A percentile compares a stretch with the other conserved stretches of the same genome.
These are phyloP conservation scores for Napeogenes sylphis DNA, from an alignment of 2,888 invertebrate genomes.

Conservation along the genomic window DNA sequence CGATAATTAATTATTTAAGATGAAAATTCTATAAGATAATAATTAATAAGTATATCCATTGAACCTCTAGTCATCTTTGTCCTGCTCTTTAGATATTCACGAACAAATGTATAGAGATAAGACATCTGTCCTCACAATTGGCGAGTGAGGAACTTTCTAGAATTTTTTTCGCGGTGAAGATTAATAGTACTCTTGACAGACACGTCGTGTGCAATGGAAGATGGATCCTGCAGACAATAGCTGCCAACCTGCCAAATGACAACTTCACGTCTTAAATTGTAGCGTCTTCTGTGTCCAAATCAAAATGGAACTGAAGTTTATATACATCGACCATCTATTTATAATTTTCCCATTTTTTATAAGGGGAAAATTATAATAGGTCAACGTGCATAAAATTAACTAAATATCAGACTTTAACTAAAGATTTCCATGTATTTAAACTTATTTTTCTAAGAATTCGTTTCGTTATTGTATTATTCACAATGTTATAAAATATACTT, in stretches of 20 bases:
- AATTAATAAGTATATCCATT: too few relatives aligned
- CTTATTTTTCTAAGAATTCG: too few relatives aligned
- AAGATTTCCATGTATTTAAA: too few relatives aligned
- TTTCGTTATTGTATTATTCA: too few relatives aligned
- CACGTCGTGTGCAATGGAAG: constrained; percentile 48
- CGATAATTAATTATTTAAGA: not conserved
- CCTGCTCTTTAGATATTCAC: not conserved
- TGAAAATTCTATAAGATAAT: too few relatives aligned
- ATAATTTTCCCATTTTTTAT: too few relatives aligned
- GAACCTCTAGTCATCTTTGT: too few relatives aligned
- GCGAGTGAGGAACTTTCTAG: constrained; percentile 30
- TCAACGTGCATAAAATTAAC: too few relatives aligned
- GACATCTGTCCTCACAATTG: constrained; percentile 27
- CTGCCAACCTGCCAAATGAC: constrained; percentile 45
- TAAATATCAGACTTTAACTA: too few relatives aligned
- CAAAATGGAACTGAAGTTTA: not conserved
- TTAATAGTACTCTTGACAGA: constrained; percentile 68
- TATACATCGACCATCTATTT: not conserved
- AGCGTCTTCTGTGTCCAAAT: constrained; percentile 39
- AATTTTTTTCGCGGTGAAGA: constrained; percentile 42
- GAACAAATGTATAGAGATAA: constrained; percentile 6
- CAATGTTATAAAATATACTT: too few relatives aligned
- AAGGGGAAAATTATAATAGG: too few relatives aligned
- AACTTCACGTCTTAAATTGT: constrained; percentile 47
- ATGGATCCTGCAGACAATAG: constrained; percentile 43